phyloP scores from a whole-genome alignment of 2,888 invertebrate species.

The Dicycla oo region DNA sequence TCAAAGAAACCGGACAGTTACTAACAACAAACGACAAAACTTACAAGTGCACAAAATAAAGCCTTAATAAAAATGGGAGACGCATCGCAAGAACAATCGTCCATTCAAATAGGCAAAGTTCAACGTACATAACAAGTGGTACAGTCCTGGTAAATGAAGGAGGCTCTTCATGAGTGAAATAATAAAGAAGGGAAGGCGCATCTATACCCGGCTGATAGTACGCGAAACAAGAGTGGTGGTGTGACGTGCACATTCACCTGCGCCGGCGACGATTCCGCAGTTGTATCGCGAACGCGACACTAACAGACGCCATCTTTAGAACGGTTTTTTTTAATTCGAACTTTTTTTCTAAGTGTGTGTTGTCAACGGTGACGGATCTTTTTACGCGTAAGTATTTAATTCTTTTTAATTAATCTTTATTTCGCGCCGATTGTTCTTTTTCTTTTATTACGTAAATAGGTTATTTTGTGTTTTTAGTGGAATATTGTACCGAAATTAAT shows the following conservation, averaged over 20 bases:
- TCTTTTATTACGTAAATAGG: not conserved
- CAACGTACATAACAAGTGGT: slow-evolving; percentile 83
- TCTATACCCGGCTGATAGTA: slow-evolving; percentile 74
- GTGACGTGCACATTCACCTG: slow-evolving; percentile 87
- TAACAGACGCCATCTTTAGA: slow-evolving; percentile 71
- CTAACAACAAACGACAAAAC: slow-evolving; percentile 44
- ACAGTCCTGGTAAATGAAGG: slow-evolving; percentile 79
- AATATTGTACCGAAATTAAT: not conserved
- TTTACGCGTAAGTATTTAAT: slow-evolving; percentile 66
- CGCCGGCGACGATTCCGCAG: slow-evolving; percentile 83
- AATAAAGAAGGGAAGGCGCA: slow-evolving; percentile 73
- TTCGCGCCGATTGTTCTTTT: not conserved
- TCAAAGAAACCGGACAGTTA: slow-evolving; percentile 29
- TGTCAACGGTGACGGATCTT: slow-evolving; percentile 73
- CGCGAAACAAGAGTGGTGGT: slow-evolving; percentile 85
- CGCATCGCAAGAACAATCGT: slow-evolving; percentile 78
- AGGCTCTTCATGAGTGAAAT: slow-evolving; percentile 71
- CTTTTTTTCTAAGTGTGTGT: slow-evolving; percentile 76
- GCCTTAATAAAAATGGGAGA: slow-evolving; percentile 78
- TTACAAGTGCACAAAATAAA: slow-evolving; percentile 61
- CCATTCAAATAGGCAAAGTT: slow-evolving; percentile 86
- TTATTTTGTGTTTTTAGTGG: not conserved
- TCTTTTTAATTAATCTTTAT: slow-evolving; percentile 36
- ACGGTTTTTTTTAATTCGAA: slow-evolving; percentile 67
- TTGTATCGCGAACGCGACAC: slow-evolving; percentile 77